These are phyloP conservation scores for Brachyptera risi DNA, from an alignment of 2,888 invertebrate species.

Conservation along the genomic window DNA sequence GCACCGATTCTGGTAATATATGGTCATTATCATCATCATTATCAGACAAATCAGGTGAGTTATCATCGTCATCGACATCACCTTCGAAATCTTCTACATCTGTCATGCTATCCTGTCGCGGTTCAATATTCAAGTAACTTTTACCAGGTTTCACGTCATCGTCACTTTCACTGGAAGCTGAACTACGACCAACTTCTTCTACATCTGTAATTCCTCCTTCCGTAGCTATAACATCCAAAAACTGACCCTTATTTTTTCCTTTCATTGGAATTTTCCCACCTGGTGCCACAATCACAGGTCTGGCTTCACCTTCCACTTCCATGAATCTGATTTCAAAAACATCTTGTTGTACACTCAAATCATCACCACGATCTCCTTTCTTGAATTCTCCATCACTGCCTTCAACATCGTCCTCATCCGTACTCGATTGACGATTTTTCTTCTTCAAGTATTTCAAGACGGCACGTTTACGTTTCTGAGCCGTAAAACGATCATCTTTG, in stretches of 20 bases:
- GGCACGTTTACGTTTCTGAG: not conserved
- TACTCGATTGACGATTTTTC: conserved; percentile 23
- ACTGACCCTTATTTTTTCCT: not conserved
- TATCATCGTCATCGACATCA: conserved; percentile 29
- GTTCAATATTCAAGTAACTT: conserved; percentile 35
- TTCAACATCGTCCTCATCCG: conserved; percentile 28
- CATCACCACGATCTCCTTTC: conserved; percentile 5
- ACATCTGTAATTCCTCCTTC: conserved; percentile 47
- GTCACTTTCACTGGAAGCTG: conserved; percentile 32
- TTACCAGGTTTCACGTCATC: too few relatives aligned
- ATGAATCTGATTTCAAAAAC: conserved; percentile 22
- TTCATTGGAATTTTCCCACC: not conserved
- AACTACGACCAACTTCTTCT: conserved; percentile 46
- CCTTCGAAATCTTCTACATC: conserved; percentile 43
- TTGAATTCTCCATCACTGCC: conserved; percentile 28
- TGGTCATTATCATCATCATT: conserved; percentile 35
- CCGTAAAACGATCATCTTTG: not conserved
- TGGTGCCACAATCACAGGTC: conserved; percentile 10
- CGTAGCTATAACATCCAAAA: conserved; percentile 11
- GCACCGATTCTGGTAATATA: conserved; percentile 45
- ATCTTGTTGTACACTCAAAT: not conserved
- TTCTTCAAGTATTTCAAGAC: conserved; percentile 16
- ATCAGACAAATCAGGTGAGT: conserved; percentile 34
- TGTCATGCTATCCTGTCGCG: conserved; percentile 37
- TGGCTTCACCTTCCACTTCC: conserved; percentile 24